A percentile compares a stretch with the other conserved stretches of the same genome.
phyloP scores from a whole-genome alignment of 2,797 vertebrate genomes.

The Lindbergichthys nudifrons region DNA sequence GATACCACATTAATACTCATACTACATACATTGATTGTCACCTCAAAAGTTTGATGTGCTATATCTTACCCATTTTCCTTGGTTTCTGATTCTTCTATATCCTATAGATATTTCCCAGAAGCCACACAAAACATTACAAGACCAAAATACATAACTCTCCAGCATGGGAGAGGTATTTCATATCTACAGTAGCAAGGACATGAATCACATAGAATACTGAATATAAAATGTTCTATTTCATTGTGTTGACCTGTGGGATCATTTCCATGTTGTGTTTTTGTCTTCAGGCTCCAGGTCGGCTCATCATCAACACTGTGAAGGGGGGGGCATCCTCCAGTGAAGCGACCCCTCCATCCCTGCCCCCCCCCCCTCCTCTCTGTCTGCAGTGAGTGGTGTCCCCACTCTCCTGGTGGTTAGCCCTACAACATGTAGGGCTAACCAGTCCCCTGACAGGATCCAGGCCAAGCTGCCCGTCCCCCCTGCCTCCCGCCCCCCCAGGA shows the following conservation, averaged over 20 bases:
- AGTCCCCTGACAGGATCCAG: slow-evolving; percentile 47
- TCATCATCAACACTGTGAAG: slow-evolving; percentile 35
- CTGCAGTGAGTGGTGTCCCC: slow-evolving; percentile 43
- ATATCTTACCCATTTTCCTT: too few species aligned
- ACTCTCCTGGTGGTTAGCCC: slow-evolving; percentile 61
- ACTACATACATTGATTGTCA: too few species aligned
- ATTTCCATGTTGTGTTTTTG: slow-evolving; percentile 19
- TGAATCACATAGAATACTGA: too few species aligned
- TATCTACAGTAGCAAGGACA: too few species aligned
- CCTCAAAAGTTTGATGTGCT: too few species aligned
- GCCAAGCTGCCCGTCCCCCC: slow-evolving; percentile 55
- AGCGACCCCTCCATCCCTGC: slow-evolving; percentile 41
- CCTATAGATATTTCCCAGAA: too few species aligned
- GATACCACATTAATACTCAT: too few species aligned
- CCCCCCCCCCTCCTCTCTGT: slow-evolving; percentile 15
- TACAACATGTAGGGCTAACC: slow-evolving; percentile 28
- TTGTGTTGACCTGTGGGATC: background rate
- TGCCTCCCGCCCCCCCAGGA: slow-evolving; percentile 25
- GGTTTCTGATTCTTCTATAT: too few species aligned
- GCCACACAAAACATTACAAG: too few species aligned
- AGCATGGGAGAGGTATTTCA: too few species aligned
- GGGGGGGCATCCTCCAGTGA: slow-evolving; percentile 17
- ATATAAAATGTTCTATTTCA: background rate
- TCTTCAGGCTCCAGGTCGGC: slow-evolving; percentile 55
- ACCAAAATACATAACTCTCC: too few species aligned